Percentiles rank a stretch among this genome's conserved stretches.
Conservation (phyloP, 2,888 invertebrate species). For the Drosophila nigritarsus region DNA sequence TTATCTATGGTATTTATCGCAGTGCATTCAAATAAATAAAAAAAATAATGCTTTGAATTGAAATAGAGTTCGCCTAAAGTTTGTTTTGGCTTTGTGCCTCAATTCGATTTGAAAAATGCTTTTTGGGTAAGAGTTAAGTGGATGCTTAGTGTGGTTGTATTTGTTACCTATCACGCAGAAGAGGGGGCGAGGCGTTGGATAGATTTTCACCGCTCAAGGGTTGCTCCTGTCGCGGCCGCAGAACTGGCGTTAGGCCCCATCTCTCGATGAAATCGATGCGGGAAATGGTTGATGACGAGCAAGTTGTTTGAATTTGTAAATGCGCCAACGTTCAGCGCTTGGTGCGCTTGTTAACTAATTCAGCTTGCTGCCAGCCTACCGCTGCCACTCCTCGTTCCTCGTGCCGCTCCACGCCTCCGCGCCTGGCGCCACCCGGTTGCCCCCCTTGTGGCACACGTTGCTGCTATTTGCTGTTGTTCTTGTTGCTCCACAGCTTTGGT, state of each 20-base stretch:
- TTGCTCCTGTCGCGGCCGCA: constrained; percentile 97
- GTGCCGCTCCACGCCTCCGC: constrained; percentile 15
- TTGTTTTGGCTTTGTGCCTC: background rate
- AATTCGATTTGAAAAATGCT: background rate
- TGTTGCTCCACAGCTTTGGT: constrained; percentile 25
- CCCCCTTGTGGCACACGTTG: constrained; percentile 48
- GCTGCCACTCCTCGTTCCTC: constrained; percentile 9
- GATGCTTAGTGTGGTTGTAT: constrained; percentile 4
- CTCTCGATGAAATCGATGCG: constrained; percentile 98
- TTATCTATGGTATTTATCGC: background rate
- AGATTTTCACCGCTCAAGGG: constrained; percentile 88
- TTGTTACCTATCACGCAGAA: constrained; percentile 85
- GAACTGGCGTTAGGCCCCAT: constrained; percentile 99
- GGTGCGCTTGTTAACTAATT: constrained; percentile 39
- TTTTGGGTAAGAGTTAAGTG: background rate
- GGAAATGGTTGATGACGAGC: constrained; percentile 90
- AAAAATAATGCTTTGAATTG: background rate
- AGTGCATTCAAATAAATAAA: background rate
- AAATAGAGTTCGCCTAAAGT: background rate
- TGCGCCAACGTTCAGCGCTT: constrained; percentile 77
- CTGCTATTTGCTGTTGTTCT: constrained; percentile 43
- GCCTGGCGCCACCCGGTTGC: constrained; percentile 18
- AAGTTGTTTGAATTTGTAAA: constrained; percentile 82
- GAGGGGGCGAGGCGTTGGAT: constrained; percentile 85
- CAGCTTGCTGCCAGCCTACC: constrained; percentile 31